Base-by-base conservation (phyloP, 2,888 invertebrate species). In the Prosapia bicincta region DNA sequence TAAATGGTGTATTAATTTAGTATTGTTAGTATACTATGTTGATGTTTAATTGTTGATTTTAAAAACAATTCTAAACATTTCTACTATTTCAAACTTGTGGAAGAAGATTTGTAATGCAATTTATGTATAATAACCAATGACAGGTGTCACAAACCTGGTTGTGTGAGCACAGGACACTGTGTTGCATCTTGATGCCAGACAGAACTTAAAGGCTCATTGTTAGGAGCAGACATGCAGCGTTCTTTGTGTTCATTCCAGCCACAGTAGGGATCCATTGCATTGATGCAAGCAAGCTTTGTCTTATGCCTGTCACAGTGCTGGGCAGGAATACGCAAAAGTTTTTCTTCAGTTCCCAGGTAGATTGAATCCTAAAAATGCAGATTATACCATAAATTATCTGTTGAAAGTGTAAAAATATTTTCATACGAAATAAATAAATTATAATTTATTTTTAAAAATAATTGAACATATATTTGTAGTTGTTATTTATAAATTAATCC, bases 181-280 rank as follows among this genome's bases (percentile, higher is more conserved):
- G 88, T 88, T 0, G 92, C 89, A 26, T 88, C 86, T 84, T 97
- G 97, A 66, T 89, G 86, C 91, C 97, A 96, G 82, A 90, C 90
- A 7, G 89, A 87, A 1, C 88, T 88, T 68, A 89, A 83, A 13
- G 89, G 88, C 82, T 91, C 88, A 65, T 88, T 88, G 79, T 88
- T 86, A 0, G 93, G 93, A 0, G 93, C 90, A 0, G 90, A 86
- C 0, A 92, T 90, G 82, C 97, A 97, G 24, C 87, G 86, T 80
- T 93, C 91, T 15, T 89, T 85, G 5, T 90, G 87, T 79, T 92
- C 92, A 85, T 97, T 92, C 97, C 97, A 98, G 0, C 96, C 97
- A 84, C 98, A 98, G 84, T 97, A 96, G 0, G 97, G 97, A 85
- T 98, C 97, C 85, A 92, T 93, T 0, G 96, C 92, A 80, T 92